Conservation (phyloP, 2,113 vertebrate genomes). For the Gymnorhina tibicen region DNA sequence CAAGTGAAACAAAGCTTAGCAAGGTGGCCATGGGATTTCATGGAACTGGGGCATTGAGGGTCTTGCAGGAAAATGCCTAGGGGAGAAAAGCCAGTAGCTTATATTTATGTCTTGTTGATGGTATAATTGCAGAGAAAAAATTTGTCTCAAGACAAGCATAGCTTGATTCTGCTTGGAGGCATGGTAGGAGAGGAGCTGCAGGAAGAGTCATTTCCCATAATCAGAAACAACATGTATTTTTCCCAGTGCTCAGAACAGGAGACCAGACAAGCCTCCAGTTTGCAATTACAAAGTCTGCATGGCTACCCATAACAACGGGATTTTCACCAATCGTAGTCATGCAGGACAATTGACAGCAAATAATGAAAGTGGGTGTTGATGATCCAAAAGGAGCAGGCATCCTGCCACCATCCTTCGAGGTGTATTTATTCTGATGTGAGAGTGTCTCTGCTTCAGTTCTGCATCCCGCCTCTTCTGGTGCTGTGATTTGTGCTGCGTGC, state of each 20-base stretch:
- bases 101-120: background rate
- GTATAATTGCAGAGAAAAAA: background rate
- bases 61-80: background rate
- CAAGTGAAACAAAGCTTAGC: background rate
- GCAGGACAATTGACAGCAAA: background rate
- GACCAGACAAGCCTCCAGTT: background rate
- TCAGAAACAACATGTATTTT: background rate
- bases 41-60: background rate
- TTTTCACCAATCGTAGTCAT: background rate
- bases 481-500: background rate
- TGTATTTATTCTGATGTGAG: background rate
- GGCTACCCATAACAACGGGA: background rate
- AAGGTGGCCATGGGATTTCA: background rate
- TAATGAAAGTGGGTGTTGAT: background rate
- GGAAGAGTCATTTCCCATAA: background rate
- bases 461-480: background rate
- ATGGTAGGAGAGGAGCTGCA: background rate
- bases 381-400: background rate
- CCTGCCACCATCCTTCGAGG: background rate
- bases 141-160: background rate
- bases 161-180: background rate
- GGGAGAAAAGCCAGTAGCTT: background rate
- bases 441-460: background rate
- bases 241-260: background rate
- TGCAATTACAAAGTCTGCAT: background rate